Evolutionary conservation across 2,888 invertebrate genomes (phyloP).

Genomic region (Ectemnius cavifrons): DNA sequence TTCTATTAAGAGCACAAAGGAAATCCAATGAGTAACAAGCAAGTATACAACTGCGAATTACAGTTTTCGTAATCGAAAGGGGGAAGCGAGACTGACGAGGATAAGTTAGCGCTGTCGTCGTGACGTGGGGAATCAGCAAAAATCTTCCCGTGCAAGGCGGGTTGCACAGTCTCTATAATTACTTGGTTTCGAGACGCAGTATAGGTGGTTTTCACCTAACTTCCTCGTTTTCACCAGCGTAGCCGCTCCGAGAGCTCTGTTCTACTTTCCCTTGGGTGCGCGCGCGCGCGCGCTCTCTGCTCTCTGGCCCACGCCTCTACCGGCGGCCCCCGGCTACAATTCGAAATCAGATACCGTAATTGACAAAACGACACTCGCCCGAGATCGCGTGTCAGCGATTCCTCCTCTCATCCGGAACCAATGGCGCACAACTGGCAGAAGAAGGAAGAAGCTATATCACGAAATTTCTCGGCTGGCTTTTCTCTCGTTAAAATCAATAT

Average conservation of each 20-base stretch:
- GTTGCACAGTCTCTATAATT: constrained; percentile 56
- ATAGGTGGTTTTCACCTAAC: constrained; percentile 74
- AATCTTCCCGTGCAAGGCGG: constrained; percentile 21
- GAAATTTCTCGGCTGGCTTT: no score
- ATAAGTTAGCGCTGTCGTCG: not conserved
- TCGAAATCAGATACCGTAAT: constrained; percentile 36
- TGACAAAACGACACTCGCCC: constrained; percentile 30
- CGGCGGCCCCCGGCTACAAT: constrained; percentile 29
- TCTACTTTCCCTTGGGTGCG: constrained; percentile 73
- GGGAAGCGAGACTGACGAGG: no score
- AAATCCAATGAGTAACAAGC: no score
- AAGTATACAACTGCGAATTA: no score
- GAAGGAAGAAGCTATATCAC: not conserved
- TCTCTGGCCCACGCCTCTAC: constrained; percentile 48
- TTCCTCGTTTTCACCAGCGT: constrained; percentile 76
- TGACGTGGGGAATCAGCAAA: constrained; percentile 54
- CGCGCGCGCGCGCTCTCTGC: constrained; percentile 32
- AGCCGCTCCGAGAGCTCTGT: constrained; percentile 59
- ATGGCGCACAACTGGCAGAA: not conserved
- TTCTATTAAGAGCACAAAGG: no score
- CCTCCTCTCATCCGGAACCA: not conserved
- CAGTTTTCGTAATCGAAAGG: no score
- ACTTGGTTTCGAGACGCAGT: constrained; percentile 60
- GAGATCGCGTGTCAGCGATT: not conserved
- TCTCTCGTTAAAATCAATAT: no score